Evolutionary conservation across 2,797 vertebrate genomes (phyloP), one percentile per base, ranked within the genome.

Genomic region (Schizopygopsis pylzovi): DNA sequence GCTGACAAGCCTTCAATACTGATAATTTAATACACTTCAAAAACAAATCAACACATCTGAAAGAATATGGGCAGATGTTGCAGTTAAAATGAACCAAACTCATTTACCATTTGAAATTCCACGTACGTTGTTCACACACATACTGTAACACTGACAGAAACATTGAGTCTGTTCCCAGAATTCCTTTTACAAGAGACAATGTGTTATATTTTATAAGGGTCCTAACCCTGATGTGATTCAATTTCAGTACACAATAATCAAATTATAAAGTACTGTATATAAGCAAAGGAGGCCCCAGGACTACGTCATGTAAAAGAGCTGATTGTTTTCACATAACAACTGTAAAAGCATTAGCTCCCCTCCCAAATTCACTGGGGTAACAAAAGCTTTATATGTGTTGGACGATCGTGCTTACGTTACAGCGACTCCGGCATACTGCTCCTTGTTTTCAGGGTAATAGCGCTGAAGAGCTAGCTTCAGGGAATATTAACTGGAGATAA

Each of bases 401-500:
- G 89, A 84, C 78, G 86, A 87, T 61, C 80, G 89, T 89, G 91
- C 91, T 94, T 92, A 83, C 91, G 90, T 95, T 94, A 93, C 91
- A 91, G 90, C 85, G 87, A 92, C 90, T 92, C 93, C 91, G 90
- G 78, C 81, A 84, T 87, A 86, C 79, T 87, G 90, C 86, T 91
- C 81, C 45, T 82, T 87, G 85, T 90, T 86, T 89, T 75, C 83
- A 86, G 87, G 90, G 88, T 84, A 88, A 91, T 41, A 90, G 68
- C 88, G 87, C 87, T 47, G 47, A 92, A 92, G 92, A 93, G 91
- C 92, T 88, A 89, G 92, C 87, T 89, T 90, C 91, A 89, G 86
- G 82, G 88, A 82, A 91, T 91, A 91, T 89, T 87, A 89, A 89
- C 88, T 85, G 89, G 94, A 94, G 91, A 90, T 94, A 93, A 94